Evolutionary conservation across 1,140 invertebrate genomes (phyloP), one percentile per base, ranked within the genome.

Genomic region (Ostrea denselamellosa): DNA sequence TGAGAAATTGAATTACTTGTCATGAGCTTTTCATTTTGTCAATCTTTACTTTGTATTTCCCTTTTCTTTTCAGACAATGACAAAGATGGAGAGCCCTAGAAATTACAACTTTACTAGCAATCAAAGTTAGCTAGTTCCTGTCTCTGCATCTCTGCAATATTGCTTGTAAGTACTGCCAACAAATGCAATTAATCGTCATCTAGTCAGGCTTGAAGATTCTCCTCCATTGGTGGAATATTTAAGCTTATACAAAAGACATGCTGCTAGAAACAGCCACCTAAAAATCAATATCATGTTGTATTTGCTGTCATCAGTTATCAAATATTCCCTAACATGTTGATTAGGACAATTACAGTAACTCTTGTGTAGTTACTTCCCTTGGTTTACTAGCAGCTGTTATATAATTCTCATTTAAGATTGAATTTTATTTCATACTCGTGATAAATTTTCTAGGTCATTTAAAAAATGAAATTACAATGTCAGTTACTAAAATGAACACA

Each of bases 131-230:
- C 68, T 77, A 62, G 22, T 34, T 77, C 9, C 68, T 22, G 14
- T 25, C 28, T 25, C 25, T 34, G 68, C 68, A 34, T 28, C 9
- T 34, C 68, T 28, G 68, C 68, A 77, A 77, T 71, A 34, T 17
- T 1, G 56, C 28, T 34, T 77, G 68, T 77, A 77, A 77, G 68
- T 77, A 77, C 5, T 77, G 68, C 68, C 68, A 77, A 77, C 68
- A 77, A 77, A 77, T 77, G 68, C 28, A 77, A 77, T 77, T 77
- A 77, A 77, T 77, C 68, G 68, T 77, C 68, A 77, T 77, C 68
- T 28, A 77, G 14, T 25, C 25, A 77, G 68, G 68, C 68, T 77
- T 34, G 3, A 77, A 77, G 68, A 77, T 34, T 71, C 12, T 34
- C 68, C 28, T 14, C 68, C 68, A 77, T 12, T 14, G 68, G 25